These are phyloP conservation scores for Bombyx mori DNA, from an alignment of 1,140 invertebrate genomes.

Conservation along the genomic window DNA sequence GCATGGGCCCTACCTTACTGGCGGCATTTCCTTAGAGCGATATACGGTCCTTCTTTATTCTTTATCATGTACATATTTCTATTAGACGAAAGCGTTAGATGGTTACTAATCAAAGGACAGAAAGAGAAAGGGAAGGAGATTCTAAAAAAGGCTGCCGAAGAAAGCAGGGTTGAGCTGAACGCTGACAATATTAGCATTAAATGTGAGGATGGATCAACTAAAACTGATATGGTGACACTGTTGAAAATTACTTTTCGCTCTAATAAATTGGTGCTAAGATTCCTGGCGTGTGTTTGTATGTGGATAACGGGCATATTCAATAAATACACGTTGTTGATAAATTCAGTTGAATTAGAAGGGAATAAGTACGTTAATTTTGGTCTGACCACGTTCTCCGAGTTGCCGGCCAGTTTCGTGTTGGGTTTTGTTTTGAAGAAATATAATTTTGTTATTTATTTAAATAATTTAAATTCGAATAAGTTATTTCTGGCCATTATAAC, in stretches of 20 bases:
- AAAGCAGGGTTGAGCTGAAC: constrained; percentile 27
- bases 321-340: constrained; percentile 85
- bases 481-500: no score
- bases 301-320: constrained; percentile 81
- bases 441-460: no score
- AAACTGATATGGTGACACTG: constrained; percentile 14
- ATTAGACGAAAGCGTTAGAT: constrained; percentile 59
- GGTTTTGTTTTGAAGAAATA: constrained; percentile 26
- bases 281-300: constrained; percentile 76
- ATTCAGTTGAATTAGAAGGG: constrained; percentile 81
- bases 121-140: constrained; percentile 32
- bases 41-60: constrained; percentile 38
- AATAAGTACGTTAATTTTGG: constrained; percentile 79
- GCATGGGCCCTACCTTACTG: constrained; percentile 39
- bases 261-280: constrained; percentile 29
- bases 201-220: constrained; percentile 20
- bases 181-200: constrained; percentile 23
- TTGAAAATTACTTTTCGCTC: constrained; percentile 27
- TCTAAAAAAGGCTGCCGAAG: constrained; percentile 35
- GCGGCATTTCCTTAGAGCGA: constrained; percentile 32
- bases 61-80: constrained; percentile 34
- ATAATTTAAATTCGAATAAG: no score
- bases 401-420: constrained; percentile 77
- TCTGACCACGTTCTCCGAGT: constrained; percentile 75
- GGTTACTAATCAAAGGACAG: constrained; percentile 77